Conservation (phyloP, 2,888 invertebrate species). For the Cyclophora albipunctata region DNA sequence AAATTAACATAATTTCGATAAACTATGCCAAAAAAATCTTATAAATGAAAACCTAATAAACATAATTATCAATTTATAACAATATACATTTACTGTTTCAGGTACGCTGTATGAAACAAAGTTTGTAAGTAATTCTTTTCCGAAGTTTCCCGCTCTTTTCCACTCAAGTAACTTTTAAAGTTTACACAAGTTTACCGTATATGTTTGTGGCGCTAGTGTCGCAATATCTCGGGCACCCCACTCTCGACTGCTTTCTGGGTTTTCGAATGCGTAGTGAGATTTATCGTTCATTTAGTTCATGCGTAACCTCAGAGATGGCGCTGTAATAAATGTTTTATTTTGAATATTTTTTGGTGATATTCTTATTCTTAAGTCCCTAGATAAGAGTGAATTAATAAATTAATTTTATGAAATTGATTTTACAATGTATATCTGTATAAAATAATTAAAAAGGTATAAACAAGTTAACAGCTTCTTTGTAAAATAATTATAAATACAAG, state of each 20-base stretch:
- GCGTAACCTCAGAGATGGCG: constrained; percentile 33
- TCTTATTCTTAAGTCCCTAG: too few relatives aligned
- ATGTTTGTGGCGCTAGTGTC: constrained; percentile 30
- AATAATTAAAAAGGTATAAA: too few relatives aligned
- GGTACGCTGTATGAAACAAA: constrained; percentile 7
- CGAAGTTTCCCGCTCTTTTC: neutral
- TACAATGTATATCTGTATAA: too few relatives aligned
- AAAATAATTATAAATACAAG: too few relatives aligned
- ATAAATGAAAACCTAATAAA: too few relatives aligned
- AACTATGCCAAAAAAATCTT: too few relatives aligned
- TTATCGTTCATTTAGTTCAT: constrained; percentile 19
- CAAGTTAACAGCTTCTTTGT: too few relatives aligned
- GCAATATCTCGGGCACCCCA: neutral
- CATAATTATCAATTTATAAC: too few relatives aligned
- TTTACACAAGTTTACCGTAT: constrained; percentile 21
- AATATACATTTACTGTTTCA: constrained; percentile 6
- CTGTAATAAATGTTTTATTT: constrained; percentile 9
- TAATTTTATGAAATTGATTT: too few relatives aligned
- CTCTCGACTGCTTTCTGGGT: constrained; percentile 26
- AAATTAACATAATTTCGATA: too few relatives aligned
- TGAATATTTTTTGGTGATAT: too few relatives aligned
- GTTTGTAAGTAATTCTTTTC: constrained; percentile 3
- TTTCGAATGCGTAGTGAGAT: constrained; percentile 9
- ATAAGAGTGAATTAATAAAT: too few relatives aligned
- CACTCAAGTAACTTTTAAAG: constrained; percentile 27